Evolutionary conservation across 1,140 invertebrate genomes (phyloP).

Genomic region (Triops cancriformis): DNA sequence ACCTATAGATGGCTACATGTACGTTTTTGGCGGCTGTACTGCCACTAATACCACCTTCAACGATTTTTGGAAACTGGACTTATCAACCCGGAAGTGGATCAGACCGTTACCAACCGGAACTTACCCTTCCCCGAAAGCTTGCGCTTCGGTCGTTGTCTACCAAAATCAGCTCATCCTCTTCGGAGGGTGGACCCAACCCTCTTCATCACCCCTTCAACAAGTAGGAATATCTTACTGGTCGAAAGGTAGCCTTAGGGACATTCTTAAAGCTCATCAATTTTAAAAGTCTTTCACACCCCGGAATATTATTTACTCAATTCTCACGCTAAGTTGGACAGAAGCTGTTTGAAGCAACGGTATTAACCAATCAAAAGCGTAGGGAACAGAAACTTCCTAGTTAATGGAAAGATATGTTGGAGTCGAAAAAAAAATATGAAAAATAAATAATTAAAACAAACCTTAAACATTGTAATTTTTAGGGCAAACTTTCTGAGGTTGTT

Average conservation of each 20-base stretch:
- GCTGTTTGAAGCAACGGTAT: too few relatives aligned
- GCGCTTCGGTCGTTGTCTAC: constrained; percentile 79
- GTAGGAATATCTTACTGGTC: not conserved
- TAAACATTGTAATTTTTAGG: too few relatives aligned
- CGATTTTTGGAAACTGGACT: constrained; percentile 89
- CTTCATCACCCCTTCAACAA: constrained; percentile 23
- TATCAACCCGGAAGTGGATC: constrained; percentile 72
- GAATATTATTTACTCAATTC: too few relatives aligned
- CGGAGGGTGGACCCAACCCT: constrained; percentile 81
- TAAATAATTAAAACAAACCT: too few relatives aligned
- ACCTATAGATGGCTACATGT: constrained; percentile 64
- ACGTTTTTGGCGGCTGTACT: constrained; percentile 93
- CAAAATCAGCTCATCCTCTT: constrained; percentile 77
- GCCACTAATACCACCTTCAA: constrained; percentile 90
- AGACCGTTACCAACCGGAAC: constrained; percentile 70
- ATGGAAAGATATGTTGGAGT: too few relatives aligned
- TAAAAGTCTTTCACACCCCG: not conserved
- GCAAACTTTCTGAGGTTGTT: too few relatives aligned
- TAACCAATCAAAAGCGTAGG: too few relatives aligned
- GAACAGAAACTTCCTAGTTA: too few relatives aligned
- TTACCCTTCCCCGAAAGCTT: constrained; percentile 93
- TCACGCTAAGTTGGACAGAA: too few relatives aligned
- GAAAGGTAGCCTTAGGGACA: not conserved
- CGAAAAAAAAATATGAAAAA: too few relatives aligned
- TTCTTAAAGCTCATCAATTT: not conserved